Conservation (phyloP, 2,113 vertebrate species). For the Oreochromis aureus region DNA sequence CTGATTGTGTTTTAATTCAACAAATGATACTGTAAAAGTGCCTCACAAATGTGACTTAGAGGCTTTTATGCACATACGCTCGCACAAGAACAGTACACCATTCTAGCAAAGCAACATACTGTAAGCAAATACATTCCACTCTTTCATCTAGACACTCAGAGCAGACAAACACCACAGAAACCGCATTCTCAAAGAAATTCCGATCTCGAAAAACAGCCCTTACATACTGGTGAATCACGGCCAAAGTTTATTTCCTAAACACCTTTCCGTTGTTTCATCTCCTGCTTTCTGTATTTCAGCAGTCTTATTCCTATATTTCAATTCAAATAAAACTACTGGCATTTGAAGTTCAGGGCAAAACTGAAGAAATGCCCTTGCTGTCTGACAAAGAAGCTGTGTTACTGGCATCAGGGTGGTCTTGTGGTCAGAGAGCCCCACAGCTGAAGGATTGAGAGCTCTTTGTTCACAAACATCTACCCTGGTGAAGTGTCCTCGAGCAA, state of each 20-base stretch:
- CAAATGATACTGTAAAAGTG: neutral
- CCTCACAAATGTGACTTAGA: neutral
- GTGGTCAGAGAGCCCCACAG: constrained; percentile 7
- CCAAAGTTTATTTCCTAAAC: constrained; percentile 35
- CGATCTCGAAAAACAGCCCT: constrained; percentile 17
- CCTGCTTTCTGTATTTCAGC: neutral
- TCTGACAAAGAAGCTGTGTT: constrained; percentile 3
- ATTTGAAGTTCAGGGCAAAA: constrained; percentile 20
- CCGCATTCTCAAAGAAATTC: constrained; percentile 29
- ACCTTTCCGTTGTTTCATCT: constrained; percentile 16
- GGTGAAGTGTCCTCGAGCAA: constrained; percentile 4
- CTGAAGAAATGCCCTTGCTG: neutral
- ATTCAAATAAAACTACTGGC: neutral
- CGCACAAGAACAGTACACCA: neutral
- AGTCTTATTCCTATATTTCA: neutral
- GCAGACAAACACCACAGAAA: constrained; percentile 45
- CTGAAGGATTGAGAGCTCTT: neutral
- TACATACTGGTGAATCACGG: neutral
- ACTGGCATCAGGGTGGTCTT: constrained; percentile 33
- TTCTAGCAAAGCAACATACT: neutral
- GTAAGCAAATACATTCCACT: constrained; percentile 17
- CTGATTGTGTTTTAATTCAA: neutral
- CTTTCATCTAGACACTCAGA: neutral
- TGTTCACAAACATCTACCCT: neutral
- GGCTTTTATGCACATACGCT: neutral